Conservation (phyloP, 2,113 vertebrate species). For the Jaculus jaculus region DNA sequence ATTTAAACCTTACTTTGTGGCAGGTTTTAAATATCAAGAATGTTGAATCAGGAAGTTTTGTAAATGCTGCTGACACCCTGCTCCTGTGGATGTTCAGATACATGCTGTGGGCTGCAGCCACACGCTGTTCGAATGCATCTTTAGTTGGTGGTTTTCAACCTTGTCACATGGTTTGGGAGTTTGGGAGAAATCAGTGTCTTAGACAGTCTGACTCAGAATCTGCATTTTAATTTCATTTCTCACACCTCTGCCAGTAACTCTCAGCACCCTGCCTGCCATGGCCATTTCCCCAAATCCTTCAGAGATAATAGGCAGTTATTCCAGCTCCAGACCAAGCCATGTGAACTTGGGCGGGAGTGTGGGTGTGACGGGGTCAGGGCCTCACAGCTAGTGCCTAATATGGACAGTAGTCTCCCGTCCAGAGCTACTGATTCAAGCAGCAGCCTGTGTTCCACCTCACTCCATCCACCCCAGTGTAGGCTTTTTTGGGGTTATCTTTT, state of each 20-base stretch:
- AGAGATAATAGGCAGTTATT: not conserved
- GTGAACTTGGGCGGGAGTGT: not conserved
- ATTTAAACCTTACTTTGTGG: not conserved
- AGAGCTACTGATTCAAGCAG: not conserved
- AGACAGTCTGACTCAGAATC: not conserved
- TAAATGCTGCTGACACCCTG: not conserved
- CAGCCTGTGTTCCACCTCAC: not conserved
- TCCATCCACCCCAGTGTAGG: not conserved
- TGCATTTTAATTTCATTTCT: not conserved
- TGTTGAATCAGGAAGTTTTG: not conserved
- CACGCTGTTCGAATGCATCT: not conserved
- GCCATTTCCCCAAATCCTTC: not conserved
- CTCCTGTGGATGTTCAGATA: not conserved
- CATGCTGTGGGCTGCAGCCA: not conserved
- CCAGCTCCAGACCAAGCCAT: not conserved
- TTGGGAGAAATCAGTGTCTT: not conserved
- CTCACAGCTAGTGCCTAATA: not conserved
- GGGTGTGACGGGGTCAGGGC: not conserved
- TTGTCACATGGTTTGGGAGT: not conserved
- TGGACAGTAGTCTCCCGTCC: not conserved
- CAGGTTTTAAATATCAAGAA: slow-evolving; percentile 4
- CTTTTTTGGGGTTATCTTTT: not conserved
- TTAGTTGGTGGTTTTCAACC: not conserved
- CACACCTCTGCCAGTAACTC: too few relatives aligned
- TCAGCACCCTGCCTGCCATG: not conserved